phyloP scores from a whole-genome alignment of 2,797 vertebrate genomes.

The Lepidocolaptes lacrymiger region DNA sequence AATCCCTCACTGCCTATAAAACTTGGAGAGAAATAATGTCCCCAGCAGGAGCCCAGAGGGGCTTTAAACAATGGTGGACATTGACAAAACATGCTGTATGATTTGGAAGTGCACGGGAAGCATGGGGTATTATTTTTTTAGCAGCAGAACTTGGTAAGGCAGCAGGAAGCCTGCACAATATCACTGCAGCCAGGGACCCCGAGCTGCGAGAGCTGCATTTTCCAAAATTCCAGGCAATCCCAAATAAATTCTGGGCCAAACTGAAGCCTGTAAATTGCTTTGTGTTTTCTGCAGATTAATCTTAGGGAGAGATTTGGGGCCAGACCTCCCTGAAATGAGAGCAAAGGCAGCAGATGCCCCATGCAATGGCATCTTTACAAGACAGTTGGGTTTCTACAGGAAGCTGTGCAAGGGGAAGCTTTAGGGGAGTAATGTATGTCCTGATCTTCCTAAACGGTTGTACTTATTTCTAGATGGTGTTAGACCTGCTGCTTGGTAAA shows the following conservation, averaged over 20 bases:
- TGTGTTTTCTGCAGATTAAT: not conserved
- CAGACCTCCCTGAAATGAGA: not conserved
- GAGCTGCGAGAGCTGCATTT: not conserved
- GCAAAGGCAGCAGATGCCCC: not conserved
- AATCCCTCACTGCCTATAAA: constrained; percentile 11
- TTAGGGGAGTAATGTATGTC: not conserved
- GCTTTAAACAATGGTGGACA: constrained; percentile 45
- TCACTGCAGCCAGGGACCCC: not conserved
- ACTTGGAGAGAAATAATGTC: constrained; percentile 33
- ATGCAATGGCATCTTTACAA: not conserved
- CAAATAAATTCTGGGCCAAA: not conserved
- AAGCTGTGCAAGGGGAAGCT: not conserved
- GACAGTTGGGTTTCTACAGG: not conserved
- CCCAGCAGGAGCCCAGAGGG: constrained; percentile 16
- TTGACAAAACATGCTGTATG: constrained; percentile 10
- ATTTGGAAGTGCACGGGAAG: not conserved
- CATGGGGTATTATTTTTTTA: constrained; percentile 1
- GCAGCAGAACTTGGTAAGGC: not conserved
- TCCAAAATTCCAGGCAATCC: not conserved
- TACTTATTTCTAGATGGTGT: not conserved
- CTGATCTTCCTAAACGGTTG: not conserved
- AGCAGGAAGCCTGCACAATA: constrained; percentile 10
- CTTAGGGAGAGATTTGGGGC: not conserved
- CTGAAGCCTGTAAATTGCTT: not conserved
- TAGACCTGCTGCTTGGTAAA: not conserved